Conservation (phyloP, 2,113 vertebrate genomes). For the Labeo rohita region DNA sequence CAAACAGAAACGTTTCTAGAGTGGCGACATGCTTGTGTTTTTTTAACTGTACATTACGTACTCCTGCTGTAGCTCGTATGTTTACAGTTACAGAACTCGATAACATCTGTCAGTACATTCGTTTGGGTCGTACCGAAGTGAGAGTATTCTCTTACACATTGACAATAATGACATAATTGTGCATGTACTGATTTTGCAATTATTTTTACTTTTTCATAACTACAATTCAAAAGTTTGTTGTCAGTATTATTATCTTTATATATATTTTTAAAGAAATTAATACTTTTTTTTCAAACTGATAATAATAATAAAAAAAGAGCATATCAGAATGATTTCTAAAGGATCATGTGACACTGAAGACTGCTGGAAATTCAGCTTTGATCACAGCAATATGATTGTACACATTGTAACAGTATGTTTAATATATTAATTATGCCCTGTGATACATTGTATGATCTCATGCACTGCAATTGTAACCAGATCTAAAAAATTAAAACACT, state of each 20-base stretch:
- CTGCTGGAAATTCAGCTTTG: too few species aligned
- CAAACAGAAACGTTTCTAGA: conserved; percentile 13
- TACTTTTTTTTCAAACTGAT: not conserved
- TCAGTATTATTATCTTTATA: too few species aligned
- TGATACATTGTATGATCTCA: too few species aligned
- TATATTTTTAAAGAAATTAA: too few species aligned
- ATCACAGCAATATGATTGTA: too few species aligned
- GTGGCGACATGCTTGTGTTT: not conserved
- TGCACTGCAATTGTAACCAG: too few species aligned
- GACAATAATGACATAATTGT: not conserved
- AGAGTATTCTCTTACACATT: not conserved
- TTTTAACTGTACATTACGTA: not conserved
- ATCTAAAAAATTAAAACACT: too few species aligned
- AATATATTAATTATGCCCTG: too few species aligned
- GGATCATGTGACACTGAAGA: too few species aligned
- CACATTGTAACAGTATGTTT: too few species aligned
- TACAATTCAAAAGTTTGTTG: too few species aligned
- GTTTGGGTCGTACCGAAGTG: not conserved
- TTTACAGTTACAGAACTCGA: not conserved
- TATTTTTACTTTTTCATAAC: not conserved
- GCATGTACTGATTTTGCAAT: not conserved
- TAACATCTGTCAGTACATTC: conserved; percentile 4
- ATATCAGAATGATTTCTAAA: too few species aligned
- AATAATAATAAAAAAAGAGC: not conserved
- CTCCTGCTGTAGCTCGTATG: not conserved